A percentile compares a stretch with the other conserved stretches of the same genome.
Evolutionary conservation across 1,140 invertebrate genomes (phyloP).

Genomic region (Saccostrea echinata): DNA sequence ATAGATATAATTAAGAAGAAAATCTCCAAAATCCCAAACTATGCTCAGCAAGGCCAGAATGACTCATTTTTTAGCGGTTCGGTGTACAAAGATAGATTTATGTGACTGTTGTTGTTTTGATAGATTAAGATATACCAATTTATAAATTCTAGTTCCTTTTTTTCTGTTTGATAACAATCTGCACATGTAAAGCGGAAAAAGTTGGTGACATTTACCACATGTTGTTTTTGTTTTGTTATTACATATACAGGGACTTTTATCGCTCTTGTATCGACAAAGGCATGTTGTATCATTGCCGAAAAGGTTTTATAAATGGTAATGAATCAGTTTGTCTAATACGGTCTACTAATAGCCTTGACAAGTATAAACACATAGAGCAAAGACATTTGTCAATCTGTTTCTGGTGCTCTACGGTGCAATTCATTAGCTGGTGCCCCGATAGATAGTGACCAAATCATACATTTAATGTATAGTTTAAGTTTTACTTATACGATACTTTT

Average conservation of each 20-base stretch:
- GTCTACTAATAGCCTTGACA: not conserved
- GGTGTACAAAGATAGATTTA: no score
- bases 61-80: no score
- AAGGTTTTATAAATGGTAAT: slow-evolving; percentile 1
- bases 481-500: no score
- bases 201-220: not conserved
- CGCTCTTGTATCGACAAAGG: not conserved
- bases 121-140: not conserved
- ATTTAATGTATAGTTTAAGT: no score
- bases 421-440: no score
- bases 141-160: not conserved
- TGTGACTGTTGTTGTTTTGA: no score
- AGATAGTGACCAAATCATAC: no score
- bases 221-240: not conserved
- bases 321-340: not conserved
- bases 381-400: not conserved
- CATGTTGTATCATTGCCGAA: not conserved
- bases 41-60: no score
- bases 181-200: not conserved
- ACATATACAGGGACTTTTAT: not conserved
- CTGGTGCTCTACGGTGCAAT: not conserved
- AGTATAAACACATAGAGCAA: not conserved
- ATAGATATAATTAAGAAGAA: no score
- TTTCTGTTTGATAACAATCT: not conserved
- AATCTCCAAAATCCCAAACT: no score